Percentiles rank a stretch among this genome's conserved stretches.
Evolutionary conservation across 2,113 vertebrate species (phyloP).

Genomic region (Malurus elegans): DNA sequence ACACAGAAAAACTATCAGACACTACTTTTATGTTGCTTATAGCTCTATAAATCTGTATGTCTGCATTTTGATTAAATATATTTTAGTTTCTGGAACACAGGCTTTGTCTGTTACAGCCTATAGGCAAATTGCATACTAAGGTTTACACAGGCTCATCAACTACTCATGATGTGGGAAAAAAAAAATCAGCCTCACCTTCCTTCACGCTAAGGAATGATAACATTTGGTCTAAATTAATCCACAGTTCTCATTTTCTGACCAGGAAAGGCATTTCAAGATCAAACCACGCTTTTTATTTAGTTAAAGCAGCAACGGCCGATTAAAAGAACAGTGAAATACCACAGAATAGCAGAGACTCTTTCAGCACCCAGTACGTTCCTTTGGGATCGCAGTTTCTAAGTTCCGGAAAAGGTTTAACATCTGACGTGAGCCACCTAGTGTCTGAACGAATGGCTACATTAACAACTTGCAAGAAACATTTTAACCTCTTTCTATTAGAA

Average conservation of each 20-base stretch:
- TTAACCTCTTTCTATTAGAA: background rate
- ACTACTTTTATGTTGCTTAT: background rate
- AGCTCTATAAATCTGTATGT: background rate
- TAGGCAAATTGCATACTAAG: background rate
- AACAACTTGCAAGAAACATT: background rate
- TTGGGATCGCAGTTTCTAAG: background rate
- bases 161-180: background rate
- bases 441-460: background rate
- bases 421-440: slow-evolving; percentile 60
- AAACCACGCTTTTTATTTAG: background rate
- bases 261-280: background rate
- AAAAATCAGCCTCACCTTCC: background rate
- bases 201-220: background rate
- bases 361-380: background rate
- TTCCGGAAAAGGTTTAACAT: background rate
- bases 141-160: background rate
- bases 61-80: background rate
- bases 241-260: background rate
- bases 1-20: background rate
- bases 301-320: background rate
- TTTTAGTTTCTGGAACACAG: background rate
- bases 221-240: background rate
- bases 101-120: background rate
- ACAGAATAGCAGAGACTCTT: background rate
- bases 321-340: background rate